phyloP scores from a whole-genome alignment of 1,140 invertebrate species.

The Bombus vancouverensis region DNA sequence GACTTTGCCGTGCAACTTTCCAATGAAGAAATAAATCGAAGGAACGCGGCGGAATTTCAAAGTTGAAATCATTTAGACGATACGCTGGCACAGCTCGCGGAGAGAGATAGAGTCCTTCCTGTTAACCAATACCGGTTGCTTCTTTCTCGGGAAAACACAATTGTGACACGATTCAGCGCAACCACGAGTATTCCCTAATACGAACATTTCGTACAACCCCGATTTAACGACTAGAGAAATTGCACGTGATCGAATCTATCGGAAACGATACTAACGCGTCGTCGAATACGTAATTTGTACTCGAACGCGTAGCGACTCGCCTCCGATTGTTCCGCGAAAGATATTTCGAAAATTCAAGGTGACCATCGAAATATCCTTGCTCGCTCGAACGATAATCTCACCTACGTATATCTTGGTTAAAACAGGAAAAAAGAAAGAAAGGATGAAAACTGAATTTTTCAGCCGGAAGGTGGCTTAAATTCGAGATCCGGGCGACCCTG shows the following conservation, averaged over 20 bases:
- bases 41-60: constrained; percentile 3
- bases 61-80: neutral
- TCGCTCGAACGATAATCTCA: too few relatives aligned
- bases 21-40: constrained; percentile 6
- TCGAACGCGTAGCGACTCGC: too few relatives aligned
- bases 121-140: neutral
- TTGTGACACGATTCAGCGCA: neutral
- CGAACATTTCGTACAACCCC: neutral
- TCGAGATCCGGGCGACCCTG: neutral
- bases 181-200: neutral
- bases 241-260: neutral
- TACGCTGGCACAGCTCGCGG: neutral
- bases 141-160: neutral
- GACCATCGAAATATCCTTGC: too few relatives aligned
- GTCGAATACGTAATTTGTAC: neutral
- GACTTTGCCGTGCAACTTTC: constrained; percentile 6
- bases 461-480: neutral
- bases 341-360: too few relatives aligned
- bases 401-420: too few relatives aligned
- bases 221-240: neutral
- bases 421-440: too few relatives aligned
- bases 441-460: neutral
- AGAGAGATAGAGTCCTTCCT: neutral
- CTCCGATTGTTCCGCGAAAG: too few relatives aligned
- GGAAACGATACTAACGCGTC: neutral